Percentiles rank a stretch among this genome's conserved stretches.
Evolutionary conservation across 2,113 vertebrate genomes (phyloP).

Genomic region (Pardalotus punctatus): DNA sequence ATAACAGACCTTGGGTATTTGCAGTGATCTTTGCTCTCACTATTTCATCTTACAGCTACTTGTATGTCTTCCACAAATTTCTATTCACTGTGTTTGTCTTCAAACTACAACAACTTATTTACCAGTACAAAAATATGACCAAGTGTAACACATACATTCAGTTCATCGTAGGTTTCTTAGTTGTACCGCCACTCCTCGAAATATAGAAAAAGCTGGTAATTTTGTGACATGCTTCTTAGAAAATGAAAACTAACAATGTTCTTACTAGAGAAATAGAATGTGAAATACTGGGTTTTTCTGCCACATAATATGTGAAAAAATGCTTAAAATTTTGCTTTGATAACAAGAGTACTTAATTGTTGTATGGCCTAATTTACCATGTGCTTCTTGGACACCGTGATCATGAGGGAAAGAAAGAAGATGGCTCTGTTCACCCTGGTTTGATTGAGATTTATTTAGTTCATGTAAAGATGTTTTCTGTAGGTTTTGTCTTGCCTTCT

Average conservation of each 20-base stretch:
- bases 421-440: not conserved
- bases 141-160: not conserved
- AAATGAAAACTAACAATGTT: not conserved
- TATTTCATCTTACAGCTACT: not conserved
- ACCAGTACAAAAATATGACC: not conserved
- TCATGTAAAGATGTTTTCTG: not conserved
- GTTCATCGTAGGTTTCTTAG: not conserved
- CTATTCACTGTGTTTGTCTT: not conserved
- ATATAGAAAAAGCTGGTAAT: not conserved
- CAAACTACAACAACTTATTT: not conserved
- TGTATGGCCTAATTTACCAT: not conserved
- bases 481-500: not conserved
- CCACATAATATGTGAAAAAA: not conserved
- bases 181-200: not conserved
- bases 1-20: not conserved
- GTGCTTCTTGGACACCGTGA: not conserved
- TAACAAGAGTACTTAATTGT: not conserved
- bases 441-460: not conserved
- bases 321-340: not conserved
- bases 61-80: not conserved
- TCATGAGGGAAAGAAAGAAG: not conserved
- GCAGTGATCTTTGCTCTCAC: not conserved
- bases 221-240: not conserved
- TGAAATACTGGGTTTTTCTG: not conserved
- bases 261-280: not conserved